Evolutionary conservation across 2,113 vertebrate species (phyloP).

Genomic region (Camelus bactrianus): DNA sequence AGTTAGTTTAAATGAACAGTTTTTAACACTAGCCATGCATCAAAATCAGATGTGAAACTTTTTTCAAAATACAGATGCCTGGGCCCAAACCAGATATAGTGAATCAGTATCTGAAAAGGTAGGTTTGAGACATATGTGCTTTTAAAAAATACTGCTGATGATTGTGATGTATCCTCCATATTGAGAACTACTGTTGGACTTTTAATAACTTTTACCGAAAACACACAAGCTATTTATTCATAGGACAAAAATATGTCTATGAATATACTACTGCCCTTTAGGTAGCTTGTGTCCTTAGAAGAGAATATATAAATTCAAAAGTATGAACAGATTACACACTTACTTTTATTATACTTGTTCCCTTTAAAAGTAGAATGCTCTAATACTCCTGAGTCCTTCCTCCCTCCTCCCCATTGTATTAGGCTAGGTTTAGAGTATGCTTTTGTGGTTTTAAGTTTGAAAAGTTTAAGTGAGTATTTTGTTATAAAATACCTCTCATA

Average conservation of each 20-base stretch:
- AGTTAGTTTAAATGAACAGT: conserved; percentile 39
- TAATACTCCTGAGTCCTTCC: neutral
- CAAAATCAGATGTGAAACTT: neutral
- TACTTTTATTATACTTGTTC: conserved; percentile 26
- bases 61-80: conserved; percentile 33
- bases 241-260: neutral
- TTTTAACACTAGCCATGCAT: neutral
- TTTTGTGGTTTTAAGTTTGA: conserved; percentile 47
- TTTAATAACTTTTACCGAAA: neutral
- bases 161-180: neutral
- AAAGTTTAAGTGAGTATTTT: conserved; percentile 41
- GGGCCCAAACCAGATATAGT: neutral
- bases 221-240: neutral
- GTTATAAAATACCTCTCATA: neutral
- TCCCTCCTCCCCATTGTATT: neutral
- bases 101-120: neutral
- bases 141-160: neutral
- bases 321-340: neutral
- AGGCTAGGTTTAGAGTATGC: neutral
- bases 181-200: neutral
- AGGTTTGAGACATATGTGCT: neutral
- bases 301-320: neutral
- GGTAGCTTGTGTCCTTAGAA: conserved; percentile 27
- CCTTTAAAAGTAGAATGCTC: neutral
- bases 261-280: neutral